phyloP scores from a whole-genome alignment of 2,113 vertebrate species.

The Prolemur simus region DNA sequence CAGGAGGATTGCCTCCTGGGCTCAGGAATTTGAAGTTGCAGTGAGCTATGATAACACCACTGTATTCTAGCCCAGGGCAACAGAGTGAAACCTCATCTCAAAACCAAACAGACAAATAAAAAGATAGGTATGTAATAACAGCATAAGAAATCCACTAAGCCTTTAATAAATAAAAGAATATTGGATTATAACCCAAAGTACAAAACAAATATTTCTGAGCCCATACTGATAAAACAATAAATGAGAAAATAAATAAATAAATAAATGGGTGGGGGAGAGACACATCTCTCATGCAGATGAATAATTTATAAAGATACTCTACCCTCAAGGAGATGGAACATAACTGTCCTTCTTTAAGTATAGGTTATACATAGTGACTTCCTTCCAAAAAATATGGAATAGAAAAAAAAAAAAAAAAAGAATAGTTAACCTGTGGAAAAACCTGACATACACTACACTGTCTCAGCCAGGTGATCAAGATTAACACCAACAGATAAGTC shows the following conservation, averaged over 20 bases:
- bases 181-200: background rate
- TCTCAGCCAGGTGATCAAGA: background rate
- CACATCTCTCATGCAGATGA: background rate
- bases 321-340: background rate
- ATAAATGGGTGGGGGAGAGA: background rate
- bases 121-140: background rate
- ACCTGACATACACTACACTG: background rate
- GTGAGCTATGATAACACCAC: no score
- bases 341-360: background rate
- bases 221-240: background rate
- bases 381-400: background rate
- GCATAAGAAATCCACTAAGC: background rate
- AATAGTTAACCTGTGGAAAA: background rate
- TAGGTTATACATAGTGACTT: background rate
- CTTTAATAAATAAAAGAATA: constrained; percentile 18
- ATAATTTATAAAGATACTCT: background rate
- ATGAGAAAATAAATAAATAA: background rate
- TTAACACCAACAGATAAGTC: background rate
- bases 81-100: no score
- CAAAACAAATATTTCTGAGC: background rate
- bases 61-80: no score
- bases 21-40: no score
- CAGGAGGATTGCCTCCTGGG: no score
- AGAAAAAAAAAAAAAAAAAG: background rate
- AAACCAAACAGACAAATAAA: no score